A percentile compares a stretch with the other conserved stretches of the same genome.
Conservation (phyloP, 1,140 invertebrate species). For the Calliphora vicina region DNA sequence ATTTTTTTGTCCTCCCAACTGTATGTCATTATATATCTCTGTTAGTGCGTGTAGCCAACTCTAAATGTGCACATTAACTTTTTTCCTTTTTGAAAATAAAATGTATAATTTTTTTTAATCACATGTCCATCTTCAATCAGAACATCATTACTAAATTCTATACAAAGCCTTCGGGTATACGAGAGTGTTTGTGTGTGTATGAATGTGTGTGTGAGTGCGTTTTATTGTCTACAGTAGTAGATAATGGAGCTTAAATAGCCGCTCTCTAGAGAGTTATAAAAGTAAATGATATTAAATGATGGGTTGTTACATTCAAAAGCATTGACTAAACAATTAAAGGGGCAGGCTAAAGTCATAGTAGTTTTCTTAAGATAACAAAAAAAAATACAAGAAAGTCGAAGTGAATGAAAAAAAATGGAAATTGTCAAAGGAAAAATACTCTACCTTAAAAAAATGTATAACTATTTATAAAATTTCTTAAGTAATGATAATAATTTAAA, state of each 20-base stretch:
- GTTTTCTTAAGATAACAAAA: too few species aligned
- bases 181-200: neutral
- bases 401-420: too few species aligned
- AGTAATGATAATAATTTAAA: too few species aligned
- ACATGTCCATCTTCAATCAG: neutral
- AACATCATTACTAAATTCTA: neutral
- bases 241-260: neutral
- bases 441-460: too few species aligned
- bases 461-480: too few species aligned
- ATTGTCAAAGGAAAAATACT: too few species aligned
- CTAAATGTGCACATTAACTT: too few species aligned
- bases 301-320: neutral
- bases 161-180: too few species aligned
- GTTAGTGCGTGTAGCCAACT: too few species aligned
- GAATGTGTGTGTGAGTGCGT: neutral
- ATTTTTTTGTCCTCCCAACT: too few species aligned
- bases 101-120: neutral
- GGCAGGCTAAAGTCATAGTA: neutral
- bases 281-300: constrained; percentile 6
- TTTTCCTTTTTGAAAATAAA: neutral
- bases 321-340: neutral
- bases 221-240: neutral
- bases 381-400: too few species aligned
- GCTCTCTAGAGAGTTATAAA: neutral
- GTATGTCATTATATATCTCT: too few species aligned